phyloP scores from a whole-genome alignment of 2,888 invertebrate genomes.

The Choristoneura rosaceana region DNA sequence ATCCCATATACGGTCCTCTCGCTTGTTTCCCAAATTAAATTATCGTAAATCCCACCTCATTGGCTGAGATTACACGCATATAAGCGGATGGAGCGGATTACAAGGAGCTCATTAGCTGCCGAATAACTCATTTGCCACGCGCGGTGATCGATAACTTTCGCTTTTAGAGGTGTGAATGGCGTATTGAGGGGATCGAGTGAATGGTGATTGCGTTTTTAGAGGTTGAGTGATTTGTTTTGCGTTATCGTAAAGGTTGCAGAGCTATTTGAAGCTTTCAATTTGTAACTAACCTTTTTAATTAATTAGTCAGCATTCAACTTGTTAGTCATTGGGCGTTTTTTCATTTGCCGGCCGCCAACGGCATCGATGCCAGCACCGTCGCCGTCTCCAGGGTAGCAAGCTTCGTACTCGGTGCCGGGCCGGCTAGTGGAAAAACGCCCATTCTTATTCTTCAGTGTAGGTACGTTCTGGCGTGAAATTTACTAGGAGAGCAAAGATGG shows the following conservation, averaged over 20 bases:
- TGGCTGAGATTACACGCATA: conserved; percentile 53
- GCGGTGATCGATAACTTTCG: conserved; percentile 42
- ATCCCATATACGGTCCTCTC: conserved; percentile 27
- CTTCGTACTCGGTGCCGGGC: too few species aligned
- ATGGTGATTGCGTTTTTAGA: conserved; percentile 28
- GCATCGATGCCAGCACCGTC: too few species aligned
- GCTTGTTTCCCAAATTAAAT: conserved; percentile 57
- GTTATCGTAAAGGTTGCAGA: not conserved
- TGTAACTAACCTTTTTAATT: too few species aligned
- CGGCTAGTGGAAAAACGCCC: too few species aligned
- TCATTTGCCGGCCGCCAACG: too few species aligned
- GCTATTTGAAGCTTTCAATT: not conserved
- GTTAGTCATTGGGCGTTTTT: too few species aligned
- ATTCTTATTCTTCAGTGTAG: not conserved
- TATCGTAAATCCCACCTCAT: conserved; percentile 58
- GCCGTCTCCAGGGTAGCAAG: too few species aligned
- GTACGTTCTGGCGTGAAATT: conserved; percentile 1
- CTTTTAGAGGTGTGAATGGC: conserved; percentile 23
- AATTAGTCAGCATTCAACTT: too few species aligned
- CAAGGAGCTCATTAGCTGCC: conserved; percentile 50
- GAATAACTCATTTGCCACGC: conserved; percentile 51
- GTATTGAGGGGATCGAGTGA: conserved; percentile 19
- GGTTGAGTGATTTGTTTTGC: conserved; percentile 26
- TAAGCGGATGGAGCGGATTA: conserved; percentile 45
- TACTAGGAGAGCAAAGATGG: conserved; percentile 48